Percentiles rank a stretch among this genome's conserved stretches.
Evolutionary conservation across 2,888 invertebrate species (phyloP).

Genomic region (Eupithecia inturbata): DNA sequence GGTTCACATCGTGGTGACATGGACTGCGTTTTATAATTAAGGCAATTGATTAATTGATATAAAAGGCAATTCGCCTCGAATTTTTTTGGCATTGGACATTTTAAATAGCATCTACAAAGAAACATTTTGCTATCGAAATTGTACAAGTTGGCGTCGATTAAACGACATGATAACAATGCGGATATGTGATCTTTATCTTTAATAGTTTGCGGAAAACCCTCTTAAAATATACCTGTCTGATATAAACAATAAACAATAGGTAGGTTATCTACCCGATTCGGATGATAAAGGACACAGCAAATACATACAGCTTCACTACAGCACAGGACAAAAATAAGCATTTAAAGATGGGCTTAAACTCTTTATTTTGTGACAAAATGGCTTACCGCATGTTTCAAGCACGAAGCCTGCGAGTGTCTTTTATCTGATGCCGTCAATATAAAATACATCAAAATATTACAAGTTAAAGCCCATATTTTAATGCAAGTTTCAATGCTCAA

Average conservation of each 20-base stretch:
- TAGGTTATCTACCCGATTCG: background rate
- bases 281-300: background rate
- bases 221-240: background rate
- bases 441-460: no score
- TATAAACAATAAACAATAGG: background rate
- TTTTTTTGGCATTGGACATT: no score
- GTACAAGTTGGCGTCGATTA: background rate
- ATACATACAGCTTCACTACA: background rate
- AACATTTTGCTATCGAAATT: background rate
- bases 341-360: background rate
- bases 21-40: no score
- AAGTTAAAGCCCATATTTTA: no score
- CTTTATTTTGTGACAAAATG: background rate
- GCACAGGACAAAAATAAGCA: background rate
- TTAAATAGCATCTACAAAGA: background rate
- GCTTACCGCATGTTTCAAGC: background rate
- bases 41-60: no score
- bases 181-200: constrained; percentile 1
- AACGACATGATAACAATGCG: background rate
- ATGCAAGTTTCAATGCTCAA: no score
- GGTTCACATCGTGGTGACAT: no score
- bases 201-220: background rate
- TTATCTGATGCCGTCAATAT: no score
- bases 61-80: no score
- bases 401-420: no score